Conservation (phyloP, 2,113 vertebrate genomes). For the Aegithalos caudatus region DNA sequence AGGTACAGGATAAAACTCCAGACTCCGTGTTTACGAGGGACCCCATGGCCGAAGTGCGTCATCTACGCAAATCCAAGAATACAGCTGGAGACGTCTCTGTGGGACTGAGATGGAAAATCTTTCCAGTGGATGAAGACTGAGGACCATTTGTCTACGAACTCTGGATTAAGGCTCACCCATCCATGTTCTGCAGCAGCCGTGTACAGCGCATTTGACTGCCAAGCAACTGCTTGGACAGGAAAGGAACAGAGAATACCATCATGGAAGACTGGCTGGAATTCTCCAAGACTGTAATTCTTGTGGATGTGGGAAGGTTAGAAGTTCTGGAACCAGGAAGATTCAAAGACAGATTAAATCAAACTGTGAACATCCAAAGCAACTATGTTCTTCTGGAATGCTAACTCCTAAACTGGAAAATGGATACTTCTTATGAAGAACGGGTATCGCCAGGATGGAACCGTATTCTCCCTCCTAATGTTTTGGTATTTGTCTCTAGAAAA, state of each 20-base stretch:
- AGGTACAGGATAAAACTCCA: slow-evolving; percentile 37
- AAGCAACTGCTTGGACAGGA: slow-evolving; percentile 33
- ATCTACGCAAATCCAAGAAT: slow-evolving; percentile 8
- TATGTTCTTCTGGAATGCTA: slow-evolving; percentile 22
- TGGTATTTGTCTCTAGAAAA: slow-evolving; percentile 77
- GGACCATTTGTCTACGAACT: slow-evolving; percentile 26
- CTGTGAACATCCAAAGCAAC: slow-evolving; percentile 27
- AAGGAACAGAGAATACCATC: neutral
- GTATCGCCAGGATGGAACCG: slow-evolving; percentile 66
- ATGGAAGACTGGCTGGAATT: slow-evolving; percentile 50
- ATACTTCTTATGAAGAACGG: slow-evolving; percentile 62
- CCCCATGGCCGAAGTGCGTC: slow-evolving; percentile 18
- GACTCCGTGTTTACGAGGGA: slow-evolving; percentile 46
- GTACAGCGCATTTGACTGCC: slow-evolving; percentile 31
- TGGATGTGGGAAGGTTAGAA: slow-evolving; percentile 60
- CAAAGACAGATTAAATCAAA: slow-evolving; percentile 45
- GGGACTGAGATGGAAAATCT: slow-evolving; percentile 63
- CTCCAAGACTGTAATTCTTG: slow-evolving; percentile 60
- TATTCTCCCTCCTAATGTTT: slow-evolving; percentile 65
- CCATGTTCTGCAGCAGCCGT: slow-evolving; percentile 10
- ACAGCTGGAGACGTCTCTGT: neutral
- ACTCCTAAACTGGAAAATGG: slow-evolving; percentile 52
- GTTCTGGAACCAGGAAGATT: slow-evolving; percentile 49
- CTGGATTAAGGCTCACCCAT: slow-evolving; percentile 27
- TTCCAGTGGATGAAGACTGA: slow-evolving; percentile 65